Base-by-base conservation (phyloP, 2,113 vertebrate species). In the Notarius quadriscutis region DNA sequence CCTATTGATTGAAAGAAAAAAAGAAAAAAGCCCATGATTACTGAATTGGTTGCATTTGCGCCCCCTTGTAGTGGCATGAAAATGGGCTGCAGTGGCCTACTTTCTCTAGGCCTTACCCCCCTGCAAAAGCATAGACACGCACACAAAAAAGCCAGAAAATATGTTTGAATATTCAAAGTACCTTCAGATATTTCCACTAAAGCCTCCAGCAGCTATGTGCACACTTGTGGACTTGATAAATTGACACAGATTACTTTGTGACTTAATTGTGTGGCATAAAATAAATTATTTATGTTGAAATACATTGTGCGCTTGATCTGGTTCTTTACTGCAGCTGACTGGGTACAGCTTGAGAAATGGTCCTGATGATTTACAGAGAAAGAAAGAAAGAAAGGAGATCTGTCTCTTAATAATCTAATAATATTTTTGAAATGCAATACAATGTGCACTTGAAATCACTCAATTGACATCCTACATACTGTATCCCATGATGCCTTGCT, bases 401-500 rank as follows among this genome's bases (percentile, higher is more conserved):
- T 34, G 15, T 17, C 6, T 71, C 14, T 30, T 30, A 34, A 34
- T 71, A 7, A 71, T 71, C 15, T 34, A 41, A 41, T 41, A 41
- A 41, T 41, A 41, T 41, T 15, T 2, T 34, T 71, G 27, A 12
- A 27, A 67, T 15, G 25, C 63, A 67, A 4, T 1, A 10, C 34
- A 41, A 41, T 41, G 34, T 41, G 34, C 34, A 41, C 34, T 41
- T 41, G 30, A 60, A 60, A 60, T n/a, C 5, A 57, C 9, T 60
- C 4, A 2, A 34, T 58, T 17, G 25, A 0, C 9, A 55, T 18
- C 4, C 0, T 34, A 57, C 58, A 27, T 2, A 41, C 34, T 41
- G 34, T 41, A 63, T 85, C 92, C 93, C 93, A 88, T 62, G 60
- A 94, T 93, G 88, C 92, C 22, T 48, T 88, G 65, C 67, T n/a